Conservation (phyloP, 2,113 vertebrate genomes). For the Pluvialis apricaria region DNA sequence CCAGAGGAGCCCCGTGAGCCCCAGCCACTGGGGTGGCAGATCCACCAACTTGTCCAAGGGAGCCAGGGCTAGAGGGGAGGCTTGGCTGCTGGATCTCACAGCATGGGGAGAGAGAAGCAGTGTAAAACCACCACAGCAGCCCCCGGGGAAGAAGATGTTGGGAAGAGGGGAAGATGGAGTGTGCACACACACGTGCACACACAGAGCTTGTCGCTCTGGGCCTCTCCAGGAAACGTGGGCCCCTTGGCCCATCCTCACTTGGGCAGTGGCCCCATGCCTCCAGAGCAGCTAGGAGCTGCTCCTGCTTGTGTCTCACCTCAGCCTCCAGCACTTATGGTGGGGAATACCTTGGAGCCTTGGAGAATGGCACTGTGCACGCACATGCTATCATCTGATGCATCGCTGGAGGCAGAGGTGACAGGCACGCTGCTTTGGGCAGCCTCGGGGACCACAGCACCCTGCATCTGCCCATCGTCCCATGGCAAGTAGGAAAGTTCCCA, state of each 20-base stretch:
- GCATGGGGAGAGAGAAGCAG: not conserved
- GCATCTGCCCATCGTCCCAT: not conserved
- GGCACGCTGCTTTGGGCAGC: not conserved
- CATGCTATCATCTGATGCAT: accelerated
- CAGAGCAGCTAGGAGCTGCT: not conserved
- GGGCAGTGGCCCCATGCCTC: not conserved
- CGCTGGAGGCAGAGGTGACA: not conserved
- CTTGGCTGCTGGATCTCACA: not conserved
- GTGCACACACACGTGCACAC: accelerated
- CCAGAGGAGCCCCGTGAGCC: accelerated
- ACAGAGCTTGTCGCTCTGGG: not conserved
- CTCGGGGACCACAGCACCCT: not conserved
- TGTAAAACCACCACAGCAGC: not conserved
- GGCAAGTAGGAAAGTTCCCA: not conserved
- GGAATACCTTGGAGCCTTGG: not conserved
- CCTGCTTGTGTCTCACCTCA: not conserved
- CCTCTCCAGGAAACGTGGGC: not conserved
- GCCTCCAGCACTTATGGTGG: not conserved
- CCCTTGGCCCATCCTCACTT: accelerated
- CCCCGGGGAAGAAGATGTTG: not conserved
- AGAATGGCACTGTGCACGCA: not conserved
- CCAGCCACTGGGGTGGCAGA: not conserved
- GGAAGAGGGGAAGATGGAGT: not conserved
- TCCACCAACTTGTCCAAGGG: not conserved
- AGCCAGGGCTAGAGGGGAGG: not conserved